Evolutionary conservation across 2,113 vertebrate species (phyloP).

Genomic region (Drymodes brunneopygia): DNA sequence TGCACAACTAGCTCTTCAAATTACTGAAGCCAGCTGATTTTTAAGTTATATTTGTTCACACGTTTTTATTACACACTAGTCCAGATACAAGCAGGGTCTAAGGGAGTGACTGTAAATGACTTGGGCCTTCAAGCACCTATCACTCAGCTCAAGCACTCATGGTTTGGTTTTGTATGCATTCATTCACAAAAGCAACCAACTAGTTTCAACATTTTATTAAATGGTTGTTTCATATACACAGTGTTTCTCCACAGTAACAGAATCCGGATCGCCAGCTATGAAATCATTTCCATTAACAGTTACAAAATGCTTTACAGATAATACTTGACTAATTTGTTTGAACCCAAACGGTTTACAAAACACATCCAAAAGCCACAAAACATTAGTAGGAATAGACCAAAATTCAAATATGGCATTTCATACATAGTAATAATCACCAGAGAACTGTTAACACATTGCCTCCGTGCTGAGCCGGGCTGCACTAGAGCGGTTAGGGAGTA

Average conservation of each 20-base stretch:
- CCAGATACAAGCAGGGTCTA: conserved; percentile 77
- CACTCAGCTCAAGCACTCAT: conserved; percentile 66
- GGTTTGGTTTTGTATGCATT: conserved; percentile 68
- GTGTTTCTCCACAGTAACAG: conserved; percentile 74
- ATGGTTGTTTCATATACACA: conserved; percentile 74
- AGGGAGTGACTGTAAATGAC: conserved; percentile 59
- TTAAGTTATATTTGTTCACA: not conserved
- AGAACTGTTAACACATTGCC: conserved; percentile 56
- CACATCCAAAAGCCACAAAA: conserved; percentile 63
- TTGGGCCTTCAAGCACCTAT: conserved; percentile 67
- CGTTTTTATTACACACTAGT: conserved; percentile 28
- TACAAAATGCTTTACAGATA: conserved; percentile 78
- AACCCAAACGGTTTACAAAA: conserved; percentile 81
- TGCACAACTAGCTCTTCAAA: conserved; percentile 6
- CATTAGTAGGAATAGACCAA: conserved; percentile 75
- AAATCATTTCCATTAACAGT: conserved; percentile 64
- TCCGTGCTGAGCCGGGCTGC: conserved; percentile 47
- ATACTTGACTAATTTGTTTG: conserved; percentile 80
- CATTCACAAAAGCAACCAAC: conserved; percentile 81
- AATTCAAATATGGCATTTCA: conserved; percentile 71
- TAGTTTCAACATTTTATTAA: conserved; percentile 84
- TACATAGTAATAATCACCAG: conserved; percentile 63
- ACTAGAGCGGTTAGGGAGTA: conserved; percentile 23
- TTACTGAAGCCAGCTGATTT: conserved; percentile 17
- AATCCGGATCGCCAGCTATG: conserved; percentile 61